Evolutionary conservation across 2,113 vertebrate genomes (phyloP).

Genomic region (Suncus etruscus): DNA sequence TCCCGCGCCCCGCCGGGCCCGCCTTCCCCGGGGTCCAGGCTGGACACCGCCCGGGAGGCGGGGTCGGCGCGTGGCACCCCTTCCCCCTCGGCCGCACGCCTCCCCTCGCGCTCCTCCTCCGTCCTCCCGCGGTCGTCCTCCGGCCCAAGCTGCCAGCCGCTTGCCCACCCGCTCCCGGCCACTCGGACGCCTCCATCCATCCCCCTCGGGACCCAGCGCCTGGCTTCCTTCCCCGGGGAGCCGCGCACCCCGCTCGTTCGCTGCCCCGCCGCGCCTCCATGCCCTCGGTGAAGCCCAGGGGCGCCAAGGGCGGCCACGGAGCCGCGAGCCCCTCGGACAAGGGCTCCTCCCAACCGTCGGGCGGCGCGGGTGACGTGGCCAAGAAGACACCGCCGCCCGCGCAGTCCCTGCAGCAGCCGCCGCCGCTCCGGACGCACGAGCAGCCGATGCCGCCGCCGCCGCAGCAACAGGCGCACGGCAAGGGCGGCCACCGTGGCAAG

Average conservation of each 20-base stretch:
- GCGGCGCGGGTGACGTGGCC: conserved; percentile 84
- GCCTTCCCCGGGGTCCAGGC: background rate
- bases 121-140: background rate
- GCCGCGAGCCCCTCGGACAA: conserved; percentile 79
- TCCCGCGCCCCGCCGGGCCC: background rate
- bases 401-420: conserved; percentile 61
- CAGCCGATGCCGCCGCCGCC: conserved; percentile 68
- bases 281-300: conserved; percentile 83
- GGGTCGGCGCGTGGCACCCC: conserved; percentile 70
- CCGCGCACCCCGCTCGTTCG: conserved; percentile 38
- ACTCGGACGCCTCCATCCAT: conserved; percentile 70
- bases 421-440: conserved; percentile 41
- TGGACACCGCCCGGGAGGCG: conserved; percentile 67
- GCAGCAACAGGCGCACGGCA: conserved; percentile 76
- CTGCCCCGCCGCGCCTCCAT: conserved; percentile 65
- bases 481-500: conserved; percentile 77
- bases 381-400: conserved; percentile 79
- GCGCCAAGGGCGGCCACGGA: conserved; percentile 81
- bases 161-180: conserved; percentile 11
- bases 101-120: conserved; percentile 39
- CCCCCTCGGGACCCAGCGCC: conserved; percentile 45
- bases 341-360: conserved; percentile 82
- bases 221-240: conserved; percentile 1
- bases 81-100: background rate
- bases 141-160: conserved; percentile 39